phyloP scores from a whole-genome alignment of 2,888 invertebrate species.

The Hypsopygia costalis region DNA sequence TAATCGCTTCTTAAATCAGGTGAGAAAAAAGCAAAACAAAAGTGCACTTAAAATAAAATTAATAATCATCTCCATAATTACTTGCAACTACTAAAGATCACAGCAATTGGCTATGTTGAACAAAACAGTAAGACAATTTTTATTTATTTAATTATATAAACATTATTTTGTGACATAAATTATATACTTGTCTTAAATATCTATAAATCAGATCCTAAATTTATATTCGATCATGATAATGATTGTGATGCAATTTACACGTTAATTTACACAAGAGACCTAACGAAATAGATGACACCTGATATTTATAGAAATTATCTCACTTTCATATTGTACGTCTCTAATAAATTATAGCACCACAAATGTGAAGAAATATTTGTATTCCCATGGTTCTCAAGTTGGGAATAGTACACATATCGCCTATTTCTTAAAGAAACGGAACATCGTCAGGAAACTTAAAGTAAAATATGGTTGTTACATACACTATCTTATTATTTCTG shows the following conservation, averaged over 20 bases:
- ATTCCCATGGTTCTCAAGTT: too few relatives aligned
- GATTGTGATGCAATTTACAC: not conserved
- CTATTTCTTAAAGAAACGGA: too few relatives aligned
- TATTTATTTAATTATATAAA: not conserved
- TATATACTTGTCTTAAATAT: slow-evolving; percentile 9
- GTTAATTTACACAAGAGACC: slow-evolving; percentile 7
- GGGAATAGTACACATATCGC: too few relatives aligned
- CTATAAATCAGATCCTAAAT: slow-evolving; percentile 10
- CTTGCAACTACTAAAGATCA: slow-evolving; percentile 8
- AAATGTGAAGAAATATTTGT: slow-evolving; percentile 12
- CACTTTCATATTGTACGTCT: not conserved
- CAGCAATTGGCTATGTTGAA: slow-evolving; percentile 10
- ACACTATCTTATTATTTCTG: too few relatives aligned
- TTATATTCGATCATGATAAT: not conserved
- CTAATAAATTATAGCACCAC: slow-evolving; percentile 32
- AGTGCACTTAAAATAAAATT: slow-evolving; percentile 10
- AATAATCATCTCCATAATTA: not conserved
- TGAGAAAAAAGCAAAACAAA: slow-evolving; percentile 4
- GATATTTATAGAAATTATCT: slow-evolving; percentile 2
- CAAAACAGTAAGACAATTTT: slow-evolving; percentile 3
- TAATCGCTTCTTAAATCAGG: not conserved
- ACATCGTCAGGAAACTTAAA: too few relatives aligned
- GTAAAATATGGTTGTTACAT: too few relatives aligned
- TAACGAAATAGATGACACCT: not conserved
- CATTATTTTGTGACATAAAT: slow-evolving; percentile 2